Percentiles rank a stretch among this genome's conserved stretches.
Evolutionary conservation across 2,888 invertebrate genomes (phyloP).

Genomic region (Drosophila limbata): DNA sequence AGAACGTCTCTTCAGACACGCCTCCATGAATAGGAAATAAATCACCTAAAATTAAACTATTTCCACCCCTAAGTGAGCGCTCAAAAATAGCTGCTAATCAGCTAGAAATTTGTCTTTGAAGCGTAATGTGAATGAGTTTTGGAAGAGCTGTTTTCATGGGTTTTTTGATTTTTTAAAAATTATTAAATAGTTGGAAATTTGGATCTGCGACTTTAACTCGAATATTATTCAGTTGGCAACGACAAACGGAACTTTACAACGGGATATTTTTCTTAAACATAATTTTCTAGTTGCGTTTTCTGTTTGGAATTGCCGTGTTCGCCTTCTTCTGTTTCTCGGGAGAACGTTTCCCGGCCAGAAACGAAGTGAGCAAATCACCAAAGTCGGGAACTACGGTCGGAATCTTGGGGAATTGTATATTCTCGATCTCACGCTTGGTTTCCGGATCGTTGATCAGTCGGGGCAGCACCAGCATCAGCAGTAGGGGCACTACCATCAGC

Average conservation of each 20-base stretch:
- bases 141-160: no score
- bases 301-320: slow-evolving; percentile 59
- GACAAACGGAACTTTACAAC: neutral
- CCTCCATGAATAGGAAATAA: slow-evolving; percentile 6
- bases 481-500: slow-evolving; percentile 96
- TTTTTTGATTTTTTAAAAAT: no score
- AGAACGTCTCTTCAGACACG: neutral
- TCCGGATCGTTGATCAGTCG: slow-evolving; percentile 99
- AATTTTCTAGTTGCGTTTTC: slow-evolving; percentile 75
- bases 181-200: no score
- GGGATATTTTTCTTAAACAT: neutral
- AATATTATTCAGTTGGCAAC: neutral
- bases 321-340: slow-evolving; percentile 71
- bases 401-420: slow-evolving; percentile 89
- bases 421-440: slow-evolving; percentile 97
- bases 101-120: neutral
- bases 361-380: slow-evolving; percentile 96
- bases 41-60: slow-evolving; percentile 2
- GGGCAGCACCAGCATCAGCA: slow-evolving; percentile 95
- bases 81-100: slow-evolving; percentile 13
- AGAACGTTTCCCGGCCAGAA: slow-evolving; percentile 90
- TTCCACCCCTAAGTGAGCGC: slow-evolving; percentile 2
- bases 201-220: neutral
- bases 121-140: no score
- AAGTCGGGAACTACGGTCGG: slow-evolving; percentile 96